Conservation (phyloP, 2,888 invertebrate species). For the Pyrocoelia pectoralis region DNA sequence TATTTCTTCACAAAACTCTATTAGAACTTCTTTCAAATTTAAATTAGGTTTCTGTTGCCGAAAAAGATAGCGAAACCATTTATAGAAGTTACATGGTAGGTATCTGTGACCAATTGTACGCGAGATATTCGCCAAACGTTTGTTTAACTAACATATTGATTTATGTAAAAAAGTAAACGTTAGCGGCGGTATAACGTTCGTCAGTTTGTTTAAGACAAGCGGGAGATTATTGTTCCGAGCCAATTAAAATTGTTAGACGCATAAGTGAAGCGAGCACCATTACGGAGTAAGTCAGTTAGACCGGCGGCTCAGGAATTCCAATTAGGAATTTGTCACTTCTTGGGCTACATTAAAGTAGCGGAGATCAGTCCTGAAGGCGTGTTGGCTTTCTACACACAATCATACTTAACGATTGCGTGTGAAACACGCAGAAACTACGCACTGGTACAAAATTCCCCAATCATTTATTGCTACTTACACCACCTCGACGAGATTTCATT, state of each 20-base stretch:
- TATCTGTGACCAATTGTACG: constrained; percentile 20
- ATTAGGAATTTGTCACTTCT: constrained; percentile 61
- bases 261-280: constrained; percentile 55
- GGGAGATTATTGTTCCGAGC: constrained; percentile 47
- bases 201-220: constrained; percentile 32
- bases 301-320: constrained; percentile 58
- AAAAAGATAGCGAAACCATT: constrained; percentile 26
- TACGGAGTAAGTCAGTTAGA: constrained; percentile 54
- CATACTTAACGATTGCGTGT: constrained; percentile 42
- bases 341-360: constrained; percentile 51
- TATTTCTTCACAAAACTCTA: constrained; percentile 41
- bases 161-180: constrained; percentile 23
- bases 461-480: constrained; percentile 33
- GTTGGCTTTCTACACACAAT: constrained; percentile 30
- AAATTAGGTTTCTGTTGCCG: constrained; percentile 45
- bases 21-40: constrained; percentile 50
- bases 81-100: constrained; percentile 23
- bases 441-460: constrained; percentile 42
- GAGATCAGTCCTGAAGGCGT: constrained; percentile 32
- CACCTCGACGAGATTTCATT: constrained; percentile 45
- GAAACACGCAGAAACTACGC: constrained; percentile 40
- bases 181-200: constrained; percentile 18
- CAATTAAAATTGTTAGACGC: constrained; percentile 57
- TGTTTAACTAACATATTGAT: constrained; percentile 7
- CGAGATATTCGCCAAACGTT: constrained; percentile 3